These are phyloP conservation scores for Tenodera sinensis DNA, from an alignment of 2,888 invertebrate species.

Conservation along the genomic window DNA sequence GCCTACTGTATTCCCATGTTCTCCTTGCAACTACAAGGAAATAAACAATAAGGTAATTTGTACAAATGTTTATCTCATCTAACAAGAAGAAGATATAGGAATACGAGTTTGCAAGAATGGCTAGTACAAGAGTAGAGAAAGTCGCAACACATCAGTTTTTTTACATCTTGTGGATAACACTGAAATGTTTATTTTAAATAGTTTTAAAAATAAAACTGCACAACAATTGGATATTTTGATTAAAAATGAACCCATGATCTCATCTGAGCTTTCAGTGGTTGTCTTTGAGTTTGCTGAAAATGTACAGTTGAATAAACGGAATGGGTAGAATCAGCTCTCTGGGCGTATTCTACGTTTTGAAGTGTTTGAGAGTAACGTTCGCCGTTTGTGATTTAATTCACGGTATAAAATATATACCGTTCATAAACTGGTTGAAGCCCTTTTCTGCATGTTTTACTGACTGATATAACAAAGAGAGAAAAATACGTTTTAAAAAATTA, in stretches of 20 bases:
- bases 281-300: background rate
- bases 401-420: background rate
- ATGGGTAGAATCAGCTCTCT: background rate
- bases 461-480: background rate
- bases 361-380: background rate
- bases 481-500: background rate
- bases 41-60: too few relatives aligned
- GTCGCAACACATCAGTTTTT: too few relatives aligned
- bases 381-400: background rate
- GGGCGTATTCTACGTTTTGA: background rate
- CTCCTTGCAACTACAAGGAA: too few relatives aligned
- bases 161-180: too few relatives aligned
- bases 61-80: too few relatives aligned
- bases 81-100: too few relatives aligned
- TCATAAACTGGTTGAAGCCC: background rate
- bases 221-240: too few relatives aligned
- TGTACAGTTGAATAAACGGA: background rate
- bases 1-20: too few relatives aligned
- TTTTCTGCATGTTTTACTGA: background rate
- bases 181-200: too few relatives aligned
- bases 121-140: too few relatives aligned
- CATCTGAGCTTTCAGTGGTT: background rate
- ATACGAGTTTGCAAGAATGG: too few relatives aligned
- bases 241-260: background rate
- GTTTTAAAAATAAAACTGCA: background rate